These are phyloP conservation scores for Grapholita molesta DNA, from an alignment of 1,140 invertebrate genomes.

Conservation along the genomic window DNA sequence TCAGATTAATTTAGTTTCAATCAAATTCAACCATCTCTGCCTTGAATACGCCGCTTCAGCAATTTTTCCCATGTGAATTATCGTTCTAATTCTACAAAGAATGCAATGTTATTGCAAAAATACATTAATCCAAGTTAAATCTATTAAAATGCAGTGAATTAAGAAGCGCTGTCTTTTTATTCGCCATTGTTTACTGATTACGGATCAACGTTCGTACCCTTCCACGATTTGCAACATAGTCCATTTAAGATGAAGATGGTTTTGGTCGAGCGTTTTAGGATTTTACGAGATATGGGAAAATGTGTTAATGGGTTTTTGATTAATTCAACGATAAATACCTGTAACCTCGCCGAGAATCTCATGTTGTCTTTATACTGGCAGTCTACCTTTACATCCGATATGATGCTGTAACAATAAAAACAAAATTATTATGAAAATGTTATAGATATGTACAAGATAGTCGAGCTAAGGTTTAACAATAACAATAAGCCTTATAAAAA, in stretches of 20 bases:
- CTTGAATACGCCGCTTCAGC: constrained; percentile 31
- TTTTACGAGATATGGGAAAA: neutral
- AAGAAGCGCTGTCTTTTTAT: constrained; percentile 39
- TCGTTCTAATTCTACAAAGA: constrained; percentile 3
- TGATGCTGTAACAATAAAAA: constrained; percentile 34
- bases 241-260: constrained; percentile 27
- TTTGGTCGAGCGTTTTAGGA: neutral
- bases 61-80: constrained; percentile 31
- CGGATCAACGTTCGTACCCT: constrained; percentile 45
- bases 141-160: constrained; percentile 37
- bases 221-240: constrained; percentile 37
- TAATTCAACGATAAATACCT: constrained; percentile 31
- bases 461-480: neutral
- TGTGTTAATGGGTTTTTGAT: neutral
- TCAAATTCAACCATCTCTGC: constrained; percentile 34
- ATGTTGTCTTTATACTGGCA: constrained; percentile 29
- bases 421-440: too few relatives aligned
- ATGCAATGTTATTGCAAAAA: constrained; percentile 2
- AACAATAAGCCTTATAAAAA: neutral
- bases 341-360: constrained; percentile 42
- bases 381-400: constrained; percentile 35
- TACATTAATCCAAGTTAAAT: constrained; percentile 18
- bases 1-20: constrained; percentile 37
- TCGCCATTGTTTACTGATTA: constrained; percentile 53
- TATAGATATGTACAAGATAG: too few relatives aligned